Evolutionary conservation across 2,113 vertebrate species (phyloP).

Genomic region (Brienomyrus longianalis): DNA sequence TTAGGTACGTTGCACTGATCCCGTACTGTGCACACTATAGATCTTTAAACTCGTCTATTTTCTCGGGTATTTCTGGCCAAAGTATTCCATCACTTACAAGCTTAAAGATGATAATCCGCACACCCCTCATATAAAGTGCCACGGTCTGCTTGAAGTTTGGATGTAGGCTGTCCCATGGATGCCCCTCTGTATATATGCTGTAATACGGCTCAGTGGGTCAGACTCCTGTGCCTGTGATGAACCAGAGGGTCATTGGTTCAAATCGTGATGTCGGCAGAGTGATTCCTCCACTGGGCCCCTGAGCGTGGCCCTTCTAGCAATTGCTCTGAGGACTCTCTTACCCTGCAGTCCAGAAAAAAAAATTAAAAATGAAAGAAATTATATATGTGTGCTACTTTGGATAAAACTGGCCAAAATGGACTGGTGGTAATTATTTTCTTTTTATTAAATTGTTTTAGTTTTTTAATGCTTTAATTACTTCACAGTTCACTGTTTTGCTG

Average conservation of each 20-base stretch:
- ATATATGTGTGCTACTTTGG: neutral
- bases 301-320: neutral
- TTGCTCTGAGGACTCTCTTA: neutral
- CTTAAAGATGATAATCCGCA: neutral
- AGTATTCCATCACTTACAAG: neutral
- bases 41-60: neutral
- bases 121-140: neutral
- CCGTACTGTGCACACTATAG: neutral
- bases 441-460: too few species aligned
- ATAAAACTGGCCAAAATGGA: too few species aligned
- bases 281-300: neutral
- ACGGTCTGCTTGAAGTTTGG: neutral
- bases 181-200: neutral
- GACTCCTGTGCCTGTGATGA: neutral
- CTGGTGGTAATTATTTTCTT: too few species aligned
- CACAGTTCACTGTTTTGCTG: too few species aligned
- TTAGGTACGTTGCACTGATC: neutral
- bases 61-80: neutral
- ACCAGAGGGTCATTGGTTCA: neutral
- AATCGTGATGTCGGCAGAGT: neutral
- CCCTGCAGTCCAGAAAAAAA: neutral
- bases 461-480: too few species aligned
- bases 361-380: neutral
- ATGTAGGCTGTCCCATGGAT: neutral
- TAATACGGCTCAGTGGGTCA: neutral